phyloP scores from a whole-genome alignment of 2,113 vertebrate species.

The Thinocorus orbignyianus region DNA sequence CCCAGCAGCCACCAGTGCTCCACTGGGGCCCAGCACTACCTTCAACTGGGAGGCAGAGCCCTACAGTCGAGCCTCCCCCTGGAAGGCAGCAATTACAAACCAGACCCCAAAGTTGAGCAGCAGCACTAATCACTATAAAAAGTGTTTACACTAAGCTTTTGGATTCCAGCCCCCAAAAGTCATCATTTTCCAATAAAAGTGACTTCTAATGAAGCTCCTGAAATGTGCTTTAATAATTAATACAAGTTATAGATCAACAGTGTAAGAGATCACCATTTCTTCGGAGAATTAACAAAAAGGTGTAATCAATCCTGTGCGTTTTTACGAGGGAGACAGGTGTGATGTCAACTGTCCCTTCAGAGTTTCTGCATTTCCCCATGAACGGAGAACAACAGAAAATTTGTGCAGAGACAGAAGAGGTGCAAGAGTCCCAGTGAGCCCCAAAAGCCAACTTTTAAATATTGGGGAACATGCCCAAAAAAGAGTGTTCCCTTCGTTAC shows the following conservation, averaged over 20 bases:
- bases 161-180: neutral
- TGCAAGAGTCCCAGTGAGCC: neutral
- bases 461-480: neutral
- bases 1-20: neutral
- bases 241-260: neutral
- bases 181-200: neutral
- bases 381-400: neutral
- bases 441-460: neutral
- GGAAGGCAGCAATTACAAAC: neutral
- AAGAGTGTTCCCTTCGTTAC: fast-evolving
- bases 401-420: neutral
- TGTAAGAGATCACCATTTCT: neutral
- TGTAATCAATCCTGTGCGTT: neutral
- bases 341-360: neutral
- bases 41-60: neutral
- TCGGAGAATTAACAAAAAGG: neutral
- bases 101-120: neutral
- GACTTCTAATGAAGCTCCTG: neutral
- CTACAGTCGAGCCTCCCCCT: neutral
- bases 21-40: neutral
- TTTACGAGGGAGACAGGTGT: neutral
- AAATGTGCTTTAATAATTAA: neutral
- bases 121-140: neutral
- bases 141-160: neutral
- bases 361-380: neutral